Conservation (phyloP, 2,888 invertebrate genomes). For the Dendrolimus houi region DNA sequence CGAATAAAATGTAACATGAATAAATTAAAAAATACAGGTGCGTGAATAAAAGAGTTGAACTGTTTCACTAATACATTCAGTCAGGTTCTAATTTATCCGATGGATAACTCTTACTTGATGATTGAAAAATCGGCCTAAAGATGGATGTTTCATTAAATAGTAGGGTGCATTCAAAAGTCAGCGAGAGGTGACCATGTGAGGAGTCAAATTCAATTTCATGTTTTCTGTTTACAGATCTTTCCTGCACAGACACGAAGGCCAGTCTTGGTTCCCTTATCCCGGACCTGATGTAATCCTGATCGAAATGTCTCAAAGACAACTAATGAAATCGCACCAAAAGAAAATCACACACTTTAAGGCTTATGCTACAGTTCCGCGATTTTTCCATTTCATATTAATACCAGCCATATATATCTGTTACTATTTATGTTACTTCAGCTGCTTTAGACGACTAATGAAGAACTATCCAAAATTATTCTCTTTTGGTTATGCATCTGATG, state of each 20-base stretch:
- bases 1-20: too few relatives aligned
- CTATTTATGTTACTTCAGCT: constrained; percentile 32
- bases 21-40: too few relatives aligned
- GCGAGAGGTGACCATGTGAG: too few relatives aligned
- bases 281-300: constrained; percentile 33
- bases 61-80: too few relatives aligned
- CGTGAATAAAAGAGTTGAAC: too few relatives aligned
- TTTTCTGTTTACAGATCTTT: constrained; percentile 31
- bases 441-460: constrained; percentile 32
- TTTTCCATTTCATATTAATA: constrained; percentile 30
- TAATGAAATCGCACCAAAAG: constrained; percentile 23
- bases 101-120: too few relatives aligned
- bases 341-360: constrained; percentile 29
- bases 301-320: constrained; percentile 37
- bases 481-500: constrained; percentile 34
- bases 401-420: constrained; percentile 33
- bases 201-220: neutral
- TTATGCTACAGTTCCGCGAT: constrained; percentile 33
- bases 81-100: too few relatives aligned
- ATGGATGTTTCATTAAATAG: too few relatives aligned
- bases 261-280: constrained; percentile 39
- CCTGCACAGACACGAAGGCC: constrained; percentile 32
- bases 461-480: constrained; percentile 36
- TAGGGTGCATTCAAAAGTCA: too few relatives aligned
- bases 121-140: too few relatives aligned